phyloP scores from a whole-genome alignment of 2,888 invertebrate genomes.

The Caradrina kadenii region DNA sequence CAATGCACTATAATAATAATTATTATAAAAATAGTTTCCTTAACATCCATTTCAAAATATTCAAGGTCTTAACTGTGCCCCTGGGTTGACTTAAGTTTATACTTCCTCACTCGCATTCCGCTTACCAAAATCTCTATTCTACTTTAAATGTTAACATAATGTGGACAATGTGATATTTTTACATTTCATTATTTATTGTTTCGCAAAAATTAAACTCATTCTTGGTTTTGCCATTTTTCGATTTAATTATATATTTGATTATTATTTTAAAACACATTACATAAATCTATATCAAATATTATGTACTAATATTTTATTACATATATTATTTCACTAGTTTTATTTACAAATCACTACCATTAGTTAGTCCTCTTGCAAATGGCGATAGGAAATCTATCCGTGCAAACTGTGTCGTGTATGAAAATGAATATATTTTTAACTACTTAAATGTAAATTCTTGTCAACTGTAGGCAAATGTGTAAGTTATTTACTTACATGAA shows the following conservation, averaged over 20 bases:
- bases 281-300: conserved; percentile 64
- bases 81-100: neutral
- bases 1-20: too few species aligned
- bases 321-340: conserved; percentile 61
- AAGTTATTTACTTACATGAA: conserved; percentile 50
- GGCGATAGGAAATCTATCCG: conserved; percentile 62
- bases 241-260: conserved; percentile 64
- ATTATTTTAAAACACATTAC: conserved; percentile 55
- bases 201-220: conserved; percentile 48
- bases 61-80: too few species aligned
- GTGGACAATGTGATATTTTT: conserved; percentile 60
- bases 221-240: conserved; percentile 53
- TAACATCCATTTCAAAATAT: too few species aligned
- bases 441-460: conserved; percentile 63
- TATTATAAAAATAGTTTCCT: too few species aligned
- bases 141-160: conserved; percentile 30
- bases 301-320: conserved; percentile 62
- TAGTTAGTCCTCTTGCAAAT: conserved; percentile 64
- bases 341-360: conserved; percentile 71
- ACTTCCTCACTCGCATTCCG: conserved; percentile 11
- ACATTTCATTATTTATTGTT: conserved; percentile 52
- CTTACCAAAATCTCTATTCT: conserved; percentile 5
- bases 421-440: conserved; percentile 64
- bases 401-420: conserved; percentile 60
- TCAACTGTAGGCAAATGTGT: conserved; percentile 64